Percentiles rank a stretch among this genome's conserved stretches.
Conservation (phyloP, 2,113 vertebrate genomes). For the Peromyscus californicus region DNA sequence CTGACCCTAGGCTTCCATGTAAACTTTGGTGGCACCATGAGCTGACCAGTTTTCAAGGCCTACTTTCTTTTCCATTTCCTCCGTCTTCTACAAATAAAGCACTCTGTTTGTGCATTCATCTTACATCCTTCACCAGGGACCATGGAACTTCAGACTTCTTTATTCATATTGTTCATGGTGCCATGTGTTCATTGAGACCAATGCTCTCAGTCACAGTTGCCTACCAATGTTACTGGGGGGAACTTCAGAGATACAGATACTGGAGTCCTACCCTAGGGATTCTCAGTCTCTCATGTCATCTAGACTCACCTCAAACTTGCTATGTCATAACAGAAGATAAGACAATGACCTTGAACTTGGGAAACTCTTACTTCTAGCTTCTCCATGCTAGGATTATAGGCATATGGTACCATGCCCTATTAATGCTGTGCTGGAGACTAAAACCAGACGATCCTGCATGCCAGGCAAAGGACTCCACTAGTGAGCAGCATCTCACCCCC, state of each 20-base stretch:
- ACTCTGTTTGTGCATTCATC: not conserved
- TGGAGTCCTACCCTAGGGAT: not conserved
- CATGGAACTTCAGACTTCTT: not conserved
- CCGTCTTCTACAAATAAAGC: not conserved
- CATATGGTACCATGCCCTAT: not conserved
- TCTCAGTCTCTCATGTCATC: not conserved
- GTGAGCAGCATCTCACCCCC: not conserved
- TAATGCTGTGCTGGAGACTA: not conserved
- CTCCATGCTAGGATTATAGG: not conserved
- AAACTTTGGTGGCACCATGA: not conserved
- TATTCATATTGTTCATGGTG: not conserved
- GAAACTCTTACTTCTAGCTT: not conserved
- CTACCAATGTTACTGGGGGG: not conserved
- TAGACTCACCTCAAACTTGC: no score
- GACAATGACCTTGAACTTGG: not conserved
- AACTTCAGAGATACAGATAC: conserved; percentile 1
- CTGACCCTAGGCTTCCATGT: not conserved
- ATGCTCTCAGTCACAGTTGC: not conserved
- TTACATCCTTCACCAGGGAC: not conserved
- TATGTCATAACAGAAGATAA: not conserved
- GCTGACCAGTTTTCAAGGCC: not conserved
- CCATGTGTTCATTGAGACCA: not conserved
- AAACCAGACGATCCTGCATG: not conserved
- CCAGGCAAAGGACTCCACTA: not conserved
- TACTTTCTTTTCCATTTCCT: not conserved